A percentile compares a stretch with the other conserved stretches of the same genome.
Evolutionary conservation across 2,797 vertebrate genomes (phyloP).

Genomic region (Macrochelys suwanniensis): DNA sequence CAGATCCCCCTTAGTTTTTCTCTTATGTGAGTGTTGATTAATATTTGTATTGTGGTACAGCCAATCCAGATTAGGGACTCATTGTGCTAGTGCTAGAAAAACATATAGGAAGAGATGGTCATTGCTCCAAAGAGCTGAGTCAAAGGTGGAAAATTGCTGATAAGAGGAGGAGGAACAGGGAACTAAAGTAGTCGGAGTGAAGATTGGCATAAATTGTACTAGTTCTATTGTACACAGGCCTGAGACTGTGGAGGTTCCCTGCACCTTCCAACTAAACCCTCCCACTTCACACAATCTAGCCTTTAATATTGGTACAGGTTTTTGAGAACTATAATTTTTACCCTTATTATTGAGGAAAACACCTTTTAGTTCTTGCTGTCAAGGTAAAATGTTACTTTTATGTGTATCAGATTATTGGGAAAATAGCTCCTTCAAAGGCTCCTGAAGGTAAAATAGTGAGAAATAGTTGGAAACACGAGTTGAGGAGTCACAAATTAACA

Average conservation of each 20-base stretch:
- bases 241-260: not conserved
- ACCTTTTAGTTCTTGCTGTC: not conserved
- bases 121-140: no score
- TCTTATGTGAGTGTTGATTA: no score
- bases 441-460: not conserved
- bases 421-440: not conserved
- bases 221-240: fast-evolving
- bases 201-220: not conserved
- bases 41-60: no score
- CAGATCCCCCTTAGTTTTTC: no score
- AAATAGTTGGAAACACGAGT: not conserved
- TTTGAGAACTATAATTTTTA: no score
- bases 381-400: not conserved
- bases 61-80: no score
- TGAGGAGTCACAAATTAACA: not conserved
- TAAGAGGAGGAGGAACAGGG: not conserved
- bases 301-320: no score
- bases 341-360: not conserved
- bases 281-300: not conserved
- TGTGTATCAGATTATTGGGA: not conserved
- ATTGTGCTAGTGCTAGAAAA: no score
- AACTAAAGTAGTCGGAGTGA: not conserved
- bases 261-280: not conserved
- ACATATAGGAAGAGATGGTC: no score
- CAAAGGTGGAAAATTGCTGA: not conserved